Conservation (phyloP, 2,797 vertebrate species). For the Lates japonicus region DNA sequence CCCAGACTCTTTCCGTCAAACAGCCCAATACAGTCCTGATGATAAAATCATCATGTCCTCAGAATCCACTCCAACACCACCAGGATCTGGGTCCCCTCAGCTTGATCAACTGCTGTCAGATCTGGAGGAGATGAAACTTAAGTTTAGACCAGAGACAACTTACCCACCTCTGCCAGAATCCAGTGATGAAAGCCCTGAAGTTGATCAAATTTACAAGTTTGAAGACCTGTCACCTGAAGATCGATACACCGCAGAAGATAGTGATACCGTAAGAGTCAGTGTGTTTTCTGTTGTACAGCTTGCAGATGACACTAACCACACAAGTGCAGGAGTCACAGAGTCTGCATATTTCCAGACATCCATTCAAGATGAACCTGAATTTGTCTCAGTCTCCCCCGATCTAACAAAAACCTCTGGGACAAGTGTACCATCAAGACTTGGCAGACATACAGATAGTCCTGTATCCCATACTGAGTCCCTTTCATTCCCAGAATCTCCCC, state of each 20-base stretch:
- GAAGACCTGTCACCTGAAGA: constrained; percentile 58
- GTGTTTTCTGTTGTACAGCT: constrained; percentile 33
- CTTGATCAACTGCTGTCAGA: constrained; percentile 72
- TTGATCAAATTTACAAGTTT: constrained; percentile 38
- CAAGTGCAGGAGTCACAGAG: constrained; percentile 18
- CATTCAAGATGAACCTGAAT: constrained; percentile 41
- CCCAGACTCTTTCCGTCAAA: constrained; percentile 55
- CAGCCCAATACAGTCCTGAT: constrained; percentile 43
- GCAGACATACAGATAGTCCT: not conserved
- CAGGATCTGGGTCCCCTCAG: constrained; percentile 61
- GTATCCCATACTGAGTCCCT: constrained; percentile 8
- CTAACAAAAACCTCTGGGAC: constrained; percentile 50
- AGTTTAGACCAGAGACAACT: constrained; percentile 56
- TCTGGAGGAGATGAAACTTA: constrained; percentile 68
- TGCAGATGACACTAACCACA: constrained; percentile 27
- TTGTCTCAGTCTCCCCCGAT: constrained; percentile 48
- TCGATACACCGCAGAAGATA: constrained; percentile 27
- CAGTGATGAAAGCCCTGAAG: constrained; percentile 39
- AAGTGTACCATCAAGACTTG: constrained; percentile 14
- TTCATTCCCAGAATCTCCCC: constrained; percentile 33
- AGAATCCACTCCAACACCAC: constrained; percentile 44
- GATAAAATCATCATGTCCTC: constrained; percentile 46
- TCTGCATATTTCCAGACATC: constrained; percentile 29
- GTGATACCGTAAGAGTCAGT: not conserved
- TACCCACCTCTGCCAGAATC: constrained; percentile 43